Evolutionary conservation across 2,113 vertebrate species (phyloP).

Genomic region (Sinocyclocheilus anophthalmus): DNA sequence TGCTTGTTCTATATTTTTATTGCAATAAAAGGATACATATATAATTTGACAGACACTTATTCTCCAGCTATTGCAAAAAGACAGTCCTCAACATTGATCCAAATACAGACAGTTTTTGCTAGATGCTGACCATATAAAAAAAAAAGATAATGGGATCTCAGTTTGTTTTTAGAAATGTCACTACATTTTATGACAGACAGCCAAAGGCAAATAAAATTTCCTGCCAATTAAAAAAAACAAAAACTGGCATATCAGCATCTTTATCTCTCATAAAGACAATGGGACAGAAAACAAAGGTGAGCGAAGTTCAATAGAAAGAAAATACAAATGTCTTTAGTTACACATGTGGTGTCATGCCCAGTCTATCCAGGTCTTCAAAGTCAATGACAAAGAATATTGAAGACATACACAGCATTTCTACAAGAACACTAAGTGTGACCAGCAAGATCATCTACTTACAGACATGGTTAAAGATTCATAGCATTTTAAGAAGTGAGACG

Average conservation of each 20-base stretch:
- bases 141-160: constrained; percentile 48
- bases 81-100: constrained; percentile 69
- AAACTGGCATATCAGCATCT: constrained; percentile 57
- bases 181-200: constrained; percentile 70
- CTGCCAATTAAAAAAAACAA: constrained; percentile 56
- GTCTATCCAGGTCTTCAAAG: constrained; percentile 10
- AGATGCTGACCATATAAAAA: constrained; percentile 65
- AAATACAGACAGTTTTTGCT: constrained; percentile 68
- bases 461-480: not conserved
- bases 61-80: constrained; percentile 73
- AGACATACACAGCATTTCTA: constrained; percentile 2
- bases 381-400: constrained; percentile 14
- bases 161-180: constrained; percentile 61
- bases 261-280: constrained; percentile 49
- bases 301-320: constrained; percentile 45
- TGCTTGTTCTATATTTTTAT: constrained; percentile 76
- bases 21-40: constrained; percentile 81
- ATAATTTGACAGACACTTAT: constrained; percentile 80
- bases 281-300: constrained; percentile 53
- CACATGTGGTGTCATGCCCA: not conserved
- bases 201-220: constrained; percentile 61
- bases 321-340: not conserved
- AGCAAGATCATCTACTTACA: constrained; percentile 27
- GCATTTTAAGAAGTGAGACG: not conserved
- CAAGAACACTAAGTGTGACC: constrained; percentile 4